phyloP scores from a whole-genome alignment of 2,113 vertebrate genomes.

The Lepus europaeus region DNA sequence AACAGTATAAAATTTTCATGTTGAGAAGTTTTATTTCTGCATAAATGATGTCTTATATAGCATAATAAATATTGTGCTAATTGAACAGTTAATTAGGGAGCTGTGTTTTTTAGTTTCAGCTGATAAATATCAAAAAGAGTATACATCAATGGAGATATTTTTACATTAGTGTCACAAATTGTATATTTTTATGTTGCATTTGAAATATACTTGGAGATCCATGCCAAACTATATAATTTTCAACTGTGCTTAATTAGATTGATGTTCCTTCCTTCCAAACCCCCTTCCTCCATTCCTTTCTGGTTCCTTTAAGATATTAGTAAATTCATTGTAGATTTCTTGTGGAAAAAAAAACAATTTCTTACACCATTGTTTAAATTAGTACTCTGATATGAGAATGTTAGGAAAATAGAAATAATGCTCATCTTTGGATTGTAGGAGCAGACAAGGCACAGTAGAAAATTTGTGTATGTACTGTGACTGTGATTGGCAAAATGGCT shows the following conservation, averaged over 20 bases:
- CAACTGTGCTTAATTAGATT: not conserved
- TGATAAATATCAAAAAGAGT: slow-evolving; percentile 52
- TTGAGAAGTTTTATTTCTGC: slow-evolving; percentile 14
- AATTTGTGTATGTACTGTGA: not conserved
- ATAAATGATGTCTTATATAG: slow-evolving; percentile 3
- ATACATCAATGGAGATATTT: slow-evolving; percentile 36
- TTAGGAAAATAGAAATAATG: not conserved
- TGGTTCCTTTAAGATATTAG: not conserved
- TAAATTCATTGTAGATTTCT: slow-evolving; percentile 6
- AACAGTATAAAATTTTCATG: slow-evolving; percentile 61
- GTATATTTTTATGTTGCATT: slow-evolving; percentile 14
- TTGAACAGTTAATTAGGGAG: slow-evolving; percentile 13
- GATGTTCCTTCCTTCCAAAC: not conserved
- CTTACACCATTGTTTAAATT: not conserved
- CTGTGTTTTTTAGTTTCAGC: not conserved
- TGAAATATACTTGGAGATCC: slow-evolving; percentile 13
- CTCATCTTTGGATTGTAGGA: not conserved
- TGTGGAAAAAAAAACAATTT: not conserved
- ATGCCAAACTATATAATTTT: slow-evolving; percentile 13
- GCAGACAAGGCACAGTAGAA: not conserved
- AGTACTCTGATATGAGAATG: not conserved
- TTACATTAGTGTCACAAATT: not conserved
- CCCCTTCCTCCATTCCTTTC: not conserved
- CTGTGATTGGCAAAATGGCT: not conserved
- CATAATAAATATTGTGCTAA: slow-evolving; percentile 7